phyloP scores from a whole-genome alignment of 2,888 invertebrate species.

The Sepiola atlantica region DNA sequence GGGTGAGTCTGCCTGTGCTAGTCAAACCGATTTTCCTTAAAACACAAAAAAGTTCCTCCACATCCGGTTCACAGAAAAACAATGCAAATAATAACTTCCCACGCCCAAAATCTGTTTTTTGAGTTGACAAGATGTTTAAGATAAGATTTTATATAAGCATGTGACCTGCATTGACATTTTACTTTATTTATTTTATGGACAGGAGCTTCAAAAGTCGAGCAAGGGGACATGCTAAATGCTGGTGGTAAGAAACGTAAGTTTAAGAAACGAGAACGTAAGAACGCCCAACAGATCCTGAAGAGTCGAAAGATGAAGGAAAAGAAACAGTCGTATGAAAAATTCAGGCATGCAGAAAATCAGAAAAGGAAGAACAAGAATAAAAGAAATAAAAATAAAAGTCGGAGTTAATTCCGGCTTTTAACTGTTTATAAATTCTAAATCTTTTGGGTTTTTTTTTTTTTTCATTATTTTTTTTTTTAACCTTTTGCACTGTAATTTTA shows the following conservation, averaged over 20 bases:
- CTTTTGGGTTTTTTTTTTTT: not conserved
- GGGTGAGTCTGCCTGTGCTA: too few species aligned
- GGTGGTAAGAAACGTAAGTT: conserved; percentile 56
- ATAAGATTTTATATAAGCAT: not conserved
- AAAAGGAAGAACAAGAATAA: conserved; percentile 38
- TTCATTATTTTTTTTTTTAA: too few species aligned
- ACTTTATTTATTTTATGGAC: not conserved
- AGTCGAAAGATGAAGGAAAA: conserved; percentile 67
- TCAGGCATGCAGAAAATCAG: conserved; percentile 58
- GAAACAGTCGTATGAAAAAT: conserved; percentile 67
- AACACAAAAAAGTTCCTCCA: too few species aligned
- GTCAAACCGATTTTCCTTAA: too few species aligned
- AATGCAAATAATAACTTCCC: too few species aligned
- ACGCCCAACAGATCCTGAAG: conserved; percentile 79
- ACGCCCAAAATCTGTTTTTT: too few species aligned
- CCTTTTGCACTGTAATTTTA: too few species aligned
- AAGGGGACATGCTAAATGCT: not conserved
- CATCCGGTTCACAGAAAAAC: too few species aligned
- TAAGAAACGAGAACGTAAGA: conserved; percentile 77
- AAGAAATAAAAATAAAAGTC: not conserved
- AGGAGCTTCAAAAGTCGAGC: not conserved
- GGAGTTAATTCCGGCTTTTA: not conserved
- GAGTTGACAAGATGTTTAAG: not conserved
- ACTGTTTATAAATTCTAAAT: not conserved
- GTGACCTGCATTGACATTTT: not conserved